Base-by-base conservation (phyloP, 2,888 invertebrate species). In the Tenthredo amoena region DNA sequence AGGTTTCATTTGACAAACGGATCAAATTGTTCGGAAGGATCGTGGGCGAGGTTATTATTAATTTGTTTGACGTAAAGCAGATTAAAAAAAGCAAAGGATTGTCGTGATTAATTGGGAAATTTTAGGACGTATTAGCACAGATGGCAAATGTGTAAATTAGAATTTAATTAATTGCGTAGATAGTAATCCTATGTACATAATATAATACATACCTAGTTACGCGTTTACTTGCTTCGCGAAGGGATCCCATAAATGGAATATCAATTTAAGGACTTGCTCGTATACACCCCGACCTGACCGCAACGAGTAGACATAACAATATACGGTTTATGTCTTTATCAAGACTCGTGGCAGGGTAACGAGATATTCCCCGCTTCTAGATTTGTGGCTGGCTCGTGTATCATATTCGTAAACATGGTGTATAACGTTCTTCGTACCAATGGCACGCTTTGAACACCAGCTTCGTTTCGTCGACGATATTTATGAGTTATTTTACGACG, bases 251-350 rank as follows among this genome's bases (percentile, higher is more conserved):
- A 81, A 81, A 81, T 81, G 58, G 40, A 62, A 81, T 62, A 81
- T 81, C 62, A 81, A 81, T 81, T 81, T 81, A 81, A 58, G 81
- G 81, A 37, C 62, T 55, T n/a, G 21, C 40, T 62, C 21, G 50
- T 55, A 55, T 50, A 50, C 37, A 77, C 15, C 77, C 50, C 18
- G 55, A 26, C 50, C 50, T 31, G 55, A 77, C 81, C 81, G 37
- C 62, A 40, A 81, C 62, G 81, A 62, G 81, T 40, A 62, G 81
- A 58, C 58, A 81, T 81, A 81, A 81, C 81, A 62, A 81, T 81
- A 37, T 62, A 62, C 81, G 58, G 68, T 81, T 81, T 81, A 81
- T 62, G 21, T 43, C 81, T 62, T 81, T 62, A 81, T 81, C 81
- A 81, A 81, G 81, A 81, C 34, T 81, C 37, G 62, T 40, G 37